Base-by-base conservation (phyloP, 2,888 invertebrate genomes). In the Caenorhabditis sinica region DNA sequence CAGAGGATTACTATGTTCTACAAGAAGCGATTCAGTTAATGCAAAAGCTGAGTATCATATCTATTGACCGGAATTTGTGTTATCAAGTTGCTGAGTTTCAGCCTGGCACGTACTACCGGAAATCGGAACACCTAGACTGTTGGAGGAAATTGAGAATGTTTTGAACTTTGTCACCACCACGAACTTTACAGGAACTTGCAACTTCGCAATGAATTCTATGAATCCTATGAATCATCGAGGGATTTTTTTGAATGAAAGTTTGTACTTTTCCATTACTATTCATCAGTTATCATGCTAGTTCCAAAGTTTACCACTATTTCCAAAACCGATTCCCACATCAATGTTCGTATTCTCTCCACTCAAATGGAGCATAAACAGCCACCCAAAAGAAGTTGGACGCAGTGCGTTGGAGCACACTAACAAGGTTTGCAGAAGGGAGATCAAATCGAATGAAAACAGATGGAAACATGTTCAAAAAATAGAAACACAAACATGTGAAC, bases 361-460 rank as follows among this genome's bases (percentile, higher is more conserved):
- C 69, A 53, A 77, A 71, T 71, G 77, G 40, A 77, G 69, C 71
- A 77, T 36, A 69, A n/a, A 51, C n/a, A 43, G 20, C 0, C 40
- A 40, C 13, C 40, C 40, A 25, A 53, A 23, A 9, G 23, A 61
- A 49, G 63, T 49, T 43, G 17, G 9, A 56, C 13, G 23, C n/a
- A 36, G 61, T 69, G 68, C 68, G 69, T 33, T 53, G 60, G 76
- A 77, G 76, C 76, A 51, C 20, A 69, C 49, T 77, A 61, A 77
- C 51, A 51, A 23, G 61, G 61, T 77, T 77, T 77, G 69, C 61
- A 77, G 51, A 66, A 65, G 23, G 36, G 66, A 25, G 20, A 51
- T 20, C 51, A 68, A 28, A 56, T 58, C 33, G 28, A 30, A 66
- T 43, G 63, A 36, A 45, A 76, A 69, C 72, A 60, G 23, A 69